Base-by-base conservation (phyloP, 2,888 invertebrate species). In the Nymphalis c-album region DNA sequence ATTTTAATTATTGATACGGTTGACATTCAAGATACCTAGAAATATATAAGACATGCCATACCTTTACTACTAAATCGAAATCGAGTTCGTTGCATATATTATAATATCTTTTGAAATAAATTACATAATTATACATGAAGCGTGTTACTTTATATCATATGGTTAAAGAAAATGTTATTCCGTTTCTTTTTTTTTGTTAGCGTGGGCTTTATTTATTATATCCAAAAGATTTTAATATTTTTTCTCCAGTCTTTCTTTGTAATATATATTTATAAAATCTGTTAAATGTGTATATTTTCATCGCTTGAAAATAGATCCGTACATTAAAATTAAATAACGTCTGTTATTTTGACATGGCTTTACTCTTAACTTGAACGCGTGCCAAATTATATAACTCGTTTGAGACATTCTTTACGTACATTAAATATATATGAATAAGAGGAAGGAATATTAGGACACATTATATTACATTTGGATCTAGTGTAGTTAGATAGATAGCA, bases 361-460 rank as follows among this genome's bases (percentile, higher is more conserved):
- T 57, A 60, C 53, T 48, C 40, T 62, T 62, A 51, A 22, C 62
- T 67, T 67, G 69, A 67, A 48, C 45, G 63, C 35, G 55, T 69
- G 69, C 69, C 69, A 69, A 69, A 60, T 63, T 66, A 66, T 63
- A 58, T 69, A 67, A 63, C 55, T 35, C 47, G 60, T 35, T 60
- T 53, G 55, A 66, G 61, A 66, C 47, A 60, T 60, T 61, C 51
- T 64, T 64, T 46, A 55, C 46, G 17, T 46, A 55, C 31, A 60
- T 35, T 7, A 18, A 20, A n/a, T 55, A 17, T 7, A 31, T 13
- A 40, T 57, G 35, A 57, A 57, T 57, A 57, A 40, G 18, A 35
- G 40, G 35, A 18, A 18, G 6, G 6, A 16, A 16, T 53, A 16
- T 53, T 16, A 53, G 16, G 40, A 26, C 16, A 1, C n/a, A 31